These are phyloP conservation scores for Dynastes hyllus DNA, from an alignment of 2,888 invertebrate genomes.

Conservation along the genomic window DNA sequence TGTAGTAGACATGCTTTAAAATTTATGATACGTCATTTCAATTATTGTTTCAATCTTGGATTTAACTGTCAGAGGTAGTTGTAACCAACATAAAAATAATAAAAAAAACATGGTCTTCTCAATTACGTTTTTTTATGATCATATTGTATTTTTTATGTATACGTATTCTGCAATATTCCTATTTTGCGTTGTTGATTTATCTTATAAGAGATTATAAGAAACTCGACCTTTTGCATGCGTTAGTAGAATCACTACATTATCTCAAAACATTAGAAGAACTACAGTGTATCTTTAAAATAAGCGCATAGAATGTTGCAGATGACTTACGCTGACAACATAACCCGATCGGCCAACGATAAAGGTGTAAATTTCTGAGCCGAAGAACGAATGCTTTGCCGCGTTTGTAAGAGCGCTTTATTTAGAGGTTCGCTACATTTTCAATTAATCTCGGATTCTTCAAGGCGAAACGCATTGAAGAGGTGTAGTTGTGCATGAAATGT, in stretches of 20 bases:
- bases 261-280: background rate
- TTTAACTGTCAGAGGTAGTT: no score
- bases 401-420: conserved; percentile 22
- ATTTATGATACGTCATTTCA: no score
- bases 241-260: no score
- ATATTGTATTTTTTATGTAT: no score
- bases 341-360: background rate
- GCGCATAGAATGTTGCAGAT: background rate
- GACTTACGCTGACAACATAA: background rate
- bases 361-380: conserved; percentile 4
- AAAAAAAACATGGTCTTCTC: no score
- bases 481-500: conserved; percentile 43
- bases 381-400: conserved; percentile 20
- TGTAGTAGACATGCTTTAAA: no score
- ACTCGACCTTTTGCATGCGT: background rate
- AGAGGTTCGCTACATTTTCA: conserved; percentile 32
- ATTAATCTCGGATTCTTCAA: conserved; percentile 41
- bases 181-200: no score
- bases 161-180: no score
- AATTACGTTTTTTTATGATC: no score
- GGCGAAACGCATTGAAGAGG: conserved; percentile 36
- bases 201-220: background rate
- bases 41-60: no score
- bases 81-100: no score
- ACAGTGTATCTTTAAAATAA: background rate